Percentiles rank a stretch among this genome's conserved stretches.
Conservation (phyloP, 2,797 vertebrate species). For the Acrocephalus scirpaceus region DNA sequence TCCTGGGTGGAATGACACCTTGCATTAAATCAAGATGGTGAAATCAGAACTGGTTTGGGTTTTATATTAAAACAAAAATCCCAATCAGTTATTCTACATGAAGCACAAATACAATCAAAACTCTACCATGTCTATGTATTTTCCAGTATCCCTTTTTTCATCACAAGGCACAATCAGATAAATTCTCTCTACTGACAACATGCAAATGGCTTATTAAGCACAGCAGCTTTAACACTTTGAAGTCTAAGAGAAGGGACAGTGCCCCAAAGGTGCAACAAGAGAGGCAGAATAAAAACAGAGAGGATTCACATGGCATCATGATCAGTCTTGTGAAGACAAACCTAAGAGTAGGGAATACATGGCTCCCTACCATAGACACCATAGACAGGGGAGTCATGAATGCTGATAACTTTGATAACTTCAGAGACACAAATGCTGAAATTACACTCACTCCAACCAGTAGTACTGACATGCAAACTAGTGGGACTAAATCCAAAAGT, state of each 20-base stretch:
- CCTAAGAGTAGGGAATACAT: not conserved
- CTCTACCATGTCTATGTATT: not conserved
- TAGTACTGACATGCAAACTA: not conserved
- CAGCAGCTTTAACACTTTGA: not conserved
- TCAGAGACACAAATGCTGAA: not conserved
- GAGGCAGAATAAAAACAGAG: not conserved
- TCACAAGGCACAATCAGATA: not conserved
- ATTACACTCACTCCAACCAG: not conserved
- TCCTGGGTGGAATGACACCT: not conserved
- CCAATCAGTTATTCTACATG: not conserved
- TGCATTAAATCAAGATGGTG: not conserved
- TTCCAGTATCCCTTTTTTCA: not conserved
- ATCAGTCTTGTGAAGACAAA: not conserved
- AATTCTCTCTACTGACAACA: not conserved
- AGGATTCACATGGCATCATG: rapidly evolving
- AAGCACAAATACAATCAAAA: not conserved
- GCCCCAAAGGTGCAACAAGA: not conserved
- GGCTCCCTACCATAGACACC: no score
- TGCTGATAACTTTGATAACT: not conserved
- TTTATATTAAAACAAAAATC: not conserved
- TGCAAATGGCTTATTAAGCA: not conserved
- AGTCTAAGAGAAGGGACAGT: not conserved
- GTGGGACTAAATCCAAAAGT: not conserved
- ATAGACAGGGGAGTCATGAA: not conserved
- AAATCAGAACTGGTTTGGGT: not conserved